These are phyloP conservation scores for Cardiocondyla obscurior DNA, from an alignment of 1,140 invertebrate genomes.

Conservation along the genomic window DNA sequence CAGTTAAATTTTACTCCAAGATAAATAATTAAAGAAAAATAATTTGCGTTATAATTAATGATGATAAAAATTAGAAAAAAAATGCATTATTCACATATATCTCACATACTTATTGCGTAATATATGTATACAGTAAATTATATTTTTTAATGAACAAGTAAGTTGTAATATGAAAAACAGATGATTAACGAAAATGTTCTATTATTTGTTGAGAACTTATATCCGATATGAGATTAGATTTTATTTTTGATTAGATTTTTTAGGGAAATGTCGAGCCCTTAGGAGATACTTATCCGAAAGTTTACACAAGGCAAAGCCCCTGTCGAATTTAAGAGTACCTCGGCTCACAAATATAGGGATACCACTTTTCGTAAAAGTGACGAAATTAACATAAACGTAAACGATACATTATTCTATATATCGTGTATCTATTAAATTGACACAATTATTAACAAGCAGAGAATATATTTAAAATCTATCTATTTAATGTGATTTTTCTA, in stretches of 20 bases:
- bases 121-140: neutral
- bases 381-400: constrained; percentile 61
- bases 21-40: neutral
- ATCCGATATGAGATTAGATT: neutral
- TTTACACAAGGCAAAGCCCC: constrained; percentile 35
- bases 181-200: neutral
- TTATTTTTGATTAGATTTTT: constrained; percentile 44
- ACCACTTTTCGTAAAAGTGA: constrained; percentile 7
- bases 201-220: constrained; percentile 2
- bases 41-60: neutral
- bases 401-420: constrained; percentile 42
- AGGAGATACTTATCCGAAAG: constrained; percentile 35
- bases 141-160: neutral
- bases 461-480: neutral
- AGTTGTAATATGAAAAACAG: neutral
- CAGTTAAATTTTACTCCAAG: neutral
- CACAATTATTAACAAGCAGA: neutral
- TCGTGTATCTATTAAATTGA: constrained; percentile 10
- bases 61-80: neutral
- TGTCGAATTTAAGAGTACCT: constrained; percentile 1
- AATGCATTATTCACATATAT: neutral
- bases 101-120: neutral
- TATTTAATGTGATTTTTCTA: neutral
- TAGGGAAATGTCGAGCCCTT: constrained; percentile 20
- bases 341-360: constrained; percentile 28